Conservation (phyloP, 2,888 invertebrate species). For the Itoplectis maculator region DNA sequence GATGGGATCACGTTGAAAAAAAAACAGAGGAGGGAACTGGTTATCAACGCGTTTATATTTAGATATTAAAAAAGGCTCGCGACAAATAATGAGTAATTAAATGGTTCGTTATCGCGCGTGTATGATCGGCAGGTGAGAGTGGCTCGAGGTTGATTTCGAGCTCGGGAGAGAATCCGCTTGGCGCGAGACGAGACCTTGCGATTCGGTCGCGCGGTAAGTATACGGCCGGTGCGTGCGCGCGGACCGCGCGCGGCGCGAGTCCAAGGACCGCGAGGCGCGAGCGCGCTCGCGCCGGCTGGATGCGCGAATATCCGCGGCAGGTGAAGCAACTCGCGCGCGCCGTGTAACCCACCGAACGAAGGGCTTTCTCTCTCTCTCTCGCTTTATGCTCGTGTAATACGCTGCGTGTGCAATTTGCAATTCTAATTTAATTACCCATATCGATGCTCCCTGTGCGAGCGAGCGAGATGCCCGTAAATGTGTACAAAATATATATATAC, state of each 20-base stretch:
- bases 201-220: constrained; percentile 28
- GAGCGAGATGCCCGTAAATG: neutral
- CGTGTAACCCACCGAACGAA: constrained; percentile 47
- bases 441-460: constrained; percentile 23
- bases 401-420: constrained; percentile 59
- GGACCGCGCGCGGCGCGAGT: neutral
- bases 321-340: constrained; percentile 49
- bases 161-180: constrained; percentile 3
- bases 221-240: neutral
- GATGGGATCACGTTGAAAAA: neutral
- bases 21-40: neutral
- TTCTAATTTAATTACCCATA: constrained; percentile 66
- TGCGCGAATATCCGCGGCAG: constrained; percentile 55
- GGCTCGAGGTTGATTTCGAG: constrained; percentile 9
- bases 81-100: constrained; percentile 20
- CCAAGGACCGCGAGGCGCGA: constrained; percentile 53
- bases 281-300: constrained; percentile 45
- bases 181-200: constrained; percentile 8
- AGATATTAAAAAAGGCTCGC: neutral
- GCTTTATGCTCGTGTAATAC: constrained; percentile 40
- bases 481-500: too few relatives aligned
- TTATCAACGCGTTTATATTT: neutral
- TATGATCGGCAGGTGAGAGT: constrained; percentile 14
- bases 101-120: neutral
- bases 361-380: constrained; percentile 28